Evolutionary conservation across 2,113 vertebrate genomes (phyloP).

Genomic region (Isurus oxyrinchus): DNA sequence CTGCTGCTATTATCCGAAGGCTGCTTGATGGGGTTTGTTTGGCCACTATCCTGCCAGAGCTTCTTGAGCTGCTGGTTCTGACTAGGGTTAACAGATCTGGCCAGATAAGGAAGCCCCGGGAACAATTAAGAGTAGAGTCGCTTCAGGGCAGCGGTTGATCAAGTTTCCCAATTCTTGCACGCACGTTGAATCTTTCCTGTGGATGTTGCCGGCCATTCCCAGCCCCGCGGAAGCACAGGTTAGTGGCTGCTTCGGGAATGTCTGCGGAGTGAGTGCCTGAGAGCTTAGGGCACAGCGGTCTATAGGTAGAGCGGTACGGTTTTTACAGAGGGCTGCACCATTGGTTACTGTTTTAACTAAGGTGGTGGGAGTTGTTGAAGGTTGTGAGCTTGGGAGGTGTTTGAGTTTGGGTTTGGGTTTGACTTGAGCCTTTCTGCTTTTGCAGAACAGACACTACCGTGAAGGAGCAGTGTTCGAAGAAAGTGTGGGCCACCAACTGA

Average conservation of each 20-base stretch:
- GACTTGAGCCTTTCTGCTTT: not conserved
- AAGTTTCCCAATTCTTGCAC: no score
- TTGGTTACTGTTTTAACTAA: not conserved
- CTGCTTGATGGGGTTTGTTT: not conserved
- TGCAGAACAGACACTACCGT: not conserved
- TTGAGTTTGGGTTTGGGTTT: not conserved
- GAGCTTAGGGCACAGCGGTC: not conserved
- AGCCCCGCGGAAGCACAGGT: no score
- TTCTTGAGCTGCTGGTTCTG: not conserved
- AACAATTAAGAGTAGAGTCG: not conserved
- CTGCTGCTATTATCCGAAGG: not conserved
- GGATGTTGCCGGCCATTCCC: not conserved
- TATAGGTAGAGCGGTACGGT: not conserved
- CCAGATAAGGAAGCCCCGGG: no score
- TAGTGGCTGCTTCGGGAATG: no score
- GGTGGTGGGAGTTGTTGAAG: not conserved
- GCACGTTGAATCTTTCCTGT: not conserved
- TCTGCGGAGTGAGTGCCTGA: no score
- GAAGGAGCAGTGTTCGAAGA: not conserved
- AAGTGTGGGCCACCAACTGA: not conserved
- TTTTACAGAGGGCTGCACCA: not conserved
- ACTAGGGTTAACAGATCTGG: not conserved
- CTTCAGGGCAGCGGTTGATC: not conserved
- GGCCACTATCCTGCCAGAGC: not conserved
- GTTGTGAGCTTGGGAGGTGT: no score